Evolutionary conservation across 2,797 vertebrate species (phyloP).

Genomic region (Poecilia velifera): DNA sequence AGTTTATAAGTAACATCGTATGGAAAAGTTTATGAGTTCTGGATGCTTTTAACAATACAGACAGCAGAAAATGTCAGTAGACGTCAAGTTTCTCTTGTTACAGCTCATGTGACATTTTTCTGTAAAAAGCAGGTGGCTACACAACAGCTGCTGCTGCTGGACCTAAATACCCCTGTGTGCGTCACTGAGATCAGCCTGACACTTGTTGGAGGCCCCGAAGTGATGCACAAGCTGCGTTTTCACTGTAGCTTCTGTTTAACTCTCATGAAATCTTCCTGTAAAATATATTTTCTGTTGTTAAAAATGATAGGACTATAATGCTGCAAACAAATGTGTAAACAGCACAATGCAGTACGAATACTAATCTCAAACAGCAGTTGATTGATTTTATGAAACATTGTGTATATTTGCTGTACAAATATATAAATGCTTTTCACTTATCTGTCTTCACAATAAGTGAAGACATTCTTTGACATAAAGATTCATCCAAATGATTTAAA

Average conservation of each 20-base stretch:
- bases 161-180: slow-evolving; percentile 37
- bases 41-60: neutral
- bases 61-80: neutral
- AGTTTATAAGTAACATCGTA: neutral
- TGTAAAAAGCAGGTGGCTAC: slow-evolving; percentile 2
- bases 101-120: slow-evolving; percentile 20
- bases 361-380: neutral
- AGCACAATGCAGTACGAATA: neutral
- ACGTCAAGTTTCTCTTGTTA: neutral
- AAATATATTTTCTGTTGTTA: neutral
- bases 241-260: neutral
- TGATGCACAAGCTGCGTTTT: neutral
- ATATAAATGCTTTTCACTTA: neutral
- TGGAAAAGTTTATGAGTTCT: neutral
- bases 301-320: neutral
- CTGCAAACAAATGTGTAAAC: neutral
- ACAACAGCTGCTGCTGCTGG: slow-evolving; percentile 43
- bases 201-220: neutral
- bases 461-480: neutral
- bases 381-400: neutral
- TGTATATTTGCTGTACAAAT: neutral
- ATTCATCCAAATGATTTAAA: neutral
- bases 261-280: neutral
- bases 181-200: slow-evolving; percentile 14
- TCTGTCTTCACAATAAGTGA: neutral